Base-by-base conservation (phyloP, 2,797 vertebrate genomes). In the Danio tinwini region DNA sequence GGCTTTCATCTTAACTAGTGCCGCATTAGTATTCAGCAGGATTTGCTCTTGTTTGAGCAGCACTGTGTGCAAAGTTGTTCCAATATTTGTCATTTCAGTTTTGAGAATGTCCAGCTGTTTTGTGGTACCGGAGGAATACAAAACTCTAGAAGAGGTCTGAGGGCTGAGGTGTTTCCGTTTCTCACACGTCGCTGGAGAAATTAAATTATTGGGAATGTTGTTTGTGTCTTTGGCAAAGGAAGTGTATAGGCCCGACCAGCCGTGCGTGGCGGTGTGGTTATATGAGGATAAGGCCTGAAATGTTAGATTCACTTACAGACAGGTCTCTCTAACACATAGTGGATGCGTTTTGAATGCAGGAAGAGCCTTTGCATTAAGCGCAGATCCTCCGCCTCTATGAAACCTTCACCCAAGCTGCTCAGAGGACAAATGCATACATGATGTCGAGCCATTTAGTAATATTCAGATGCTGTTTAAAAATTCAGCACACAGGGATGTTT, bases 51-150 rank as follows among this genome's bases (percentile, higher is more conserved):
- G 80, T 82, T 76, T 76, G 76, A 80, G 49, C 80, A 76, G 72
- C 63, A 61, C 40, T 69, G 21, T 81, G 42, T 65, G 58, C 37
- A 39, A 62, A 83, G 81, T 71, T 74, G 62, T 49, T 72, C 64
- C 44, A 81, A 74, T 77, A 83, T 85, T 83, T 80, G 63, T 42
- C 63, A 19, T 44, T 37, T 21, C 47, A 53, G 69, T 78, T 82
- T 70, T 67, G 50, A 69, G 74, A 65, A 74, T 69, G 64, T 71
- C 63, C 50, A 73, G 67, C 80, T 76, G 61, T 71, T 71, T 62
- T 56, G 53, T 7, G 1, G 21, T 42, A 69, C 5, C 45, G 45
- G 42, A 59, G 67, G 47, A 80, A 53, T 61, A 67, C 55, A 79
- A 45, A 68, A 59, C 53, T 11, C 8, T 40, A 39, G 6, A 70